A percentile compares a stretch with the other conserved stretches of the same genome.
These are phyloP conservation scores for Cylloceria caligata DNA, from an alignment of 2,888 invertebrate genomes.

Conservation along the genomic window DNA sequence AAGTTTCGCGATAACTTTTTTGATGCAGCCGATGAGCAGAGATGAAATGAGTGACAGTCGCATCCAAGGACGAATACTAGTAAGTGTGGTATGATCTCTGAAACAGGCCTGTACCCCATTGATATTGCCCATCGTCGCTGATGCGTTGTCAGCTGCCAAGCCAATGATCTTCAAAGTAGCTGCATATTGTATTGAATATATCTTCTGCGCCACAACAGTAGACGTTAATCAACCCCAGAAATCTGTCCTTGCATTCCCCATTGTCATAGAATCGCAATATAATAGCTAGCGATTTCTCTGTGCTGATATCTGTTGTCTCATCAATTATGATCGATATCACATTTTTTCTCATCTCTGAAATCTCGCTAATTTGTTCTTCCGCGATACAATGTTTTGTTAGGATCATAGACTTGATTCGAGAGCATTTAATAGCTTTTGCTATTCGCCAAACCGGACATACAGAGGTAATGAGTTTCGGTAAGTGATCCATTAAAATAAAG, in stretches of 20 bases:
- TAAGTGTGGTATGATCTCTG: constrained; percentile 50
- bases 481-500: constrained; percentile 62
- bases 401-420: constrained; percentile 65
- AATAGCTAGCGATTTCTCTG: constrained; percentile 19
- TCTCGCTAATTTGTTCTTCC: not conserved
- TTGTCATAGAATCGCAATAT: constrained; percentile 28
- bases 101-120: constrained; percentile 54
- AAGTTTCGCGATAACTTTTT: constrained; percentile 40
- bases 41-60: constrained; percentile 58
- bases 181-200: constrained; percentile 23
- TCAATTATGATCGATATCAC: constrained; percentile 44
- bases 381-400: constrained; percentile 56
- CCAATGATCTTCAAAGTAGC: constrained; percentile 46
- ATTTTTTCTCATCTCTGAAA: constrained; percentile 1
- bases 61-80: constrained; percentile 54
- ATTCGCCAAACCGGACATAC: constrained; percentile 65
- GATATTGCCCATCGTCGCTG: constrained; percentile 57
- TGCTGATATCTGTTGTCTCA: constrained; percentile 26
- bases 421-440: constrained; percentile 59
- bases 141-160: constrained; percentile 62
- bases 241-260: constrained; percentile 8
- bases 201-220: constrained; percentile 53
- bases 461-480: constrained; percentile 58
- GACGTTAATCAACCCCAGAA: constrained; percentile 46
- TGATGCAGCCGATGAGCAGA: constrained; percentile 55